Base-by-base conservation (phyloP, 2,888 invertebrate species). In the Meteorus cinctellus region DNA sequence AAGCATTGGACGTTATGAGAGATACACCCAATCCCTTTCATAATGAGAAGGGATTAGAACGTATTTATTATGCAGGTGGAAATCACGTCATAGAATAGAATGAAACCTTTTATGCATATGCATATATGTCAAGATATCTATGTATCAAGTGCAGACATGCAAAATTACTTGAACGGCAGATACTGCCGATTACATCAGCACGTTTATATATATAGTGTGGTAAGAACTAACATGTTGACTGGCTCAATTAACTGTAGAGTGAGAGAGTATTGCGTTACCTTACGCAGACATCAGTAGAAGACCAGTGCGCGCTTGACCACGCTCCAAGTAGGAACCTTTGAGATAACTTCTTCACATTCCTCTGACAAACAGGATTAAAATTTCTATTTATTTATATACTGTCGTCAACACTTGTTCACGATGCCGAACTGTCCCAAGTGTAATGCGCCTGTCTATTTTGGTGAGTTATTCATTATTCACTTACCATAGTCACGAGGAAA, bases 361-460 rank as follows among this genome's bases (percentile, higher is more conserved):
- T 81, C 70, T 74, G 77, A 59, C 76, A 66, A 75, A 75, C 71
- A 72, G 73, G 69, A 76, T 77, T 74, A 72, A 67, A 71, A 70
- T 77, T 76, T 59, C 45, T 65, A 70, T 41, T 41, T 55, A 72
- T 68, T 72, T 34, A 45, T 69, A 14, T 69, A 10, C 19, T 24
- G 19, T 19, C 72, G 69, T 12, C 19, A 29, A n/a, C 41, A n/a
- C 14, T 48, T 36, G 51, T 59, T 73, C 82, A 85, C 78, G 79
- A 92, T 92, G 92, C 91, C 91, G 72, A 92, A 92, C 87, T 92
- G 92, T 84, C 92, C 92, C 1, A 92, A 92, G 90, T 92, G 92
- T 85, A 90, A 91, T 31, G 92, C 92, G 88, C 92, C 92, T 36
- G 92, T 92, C 68, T 92, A 92, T 85, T 92, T 92, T 84, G 92